phyloP scores from a whole-genome alignment of 2,797 vertebrate species.

The Sebastes nivosus region DNA sequence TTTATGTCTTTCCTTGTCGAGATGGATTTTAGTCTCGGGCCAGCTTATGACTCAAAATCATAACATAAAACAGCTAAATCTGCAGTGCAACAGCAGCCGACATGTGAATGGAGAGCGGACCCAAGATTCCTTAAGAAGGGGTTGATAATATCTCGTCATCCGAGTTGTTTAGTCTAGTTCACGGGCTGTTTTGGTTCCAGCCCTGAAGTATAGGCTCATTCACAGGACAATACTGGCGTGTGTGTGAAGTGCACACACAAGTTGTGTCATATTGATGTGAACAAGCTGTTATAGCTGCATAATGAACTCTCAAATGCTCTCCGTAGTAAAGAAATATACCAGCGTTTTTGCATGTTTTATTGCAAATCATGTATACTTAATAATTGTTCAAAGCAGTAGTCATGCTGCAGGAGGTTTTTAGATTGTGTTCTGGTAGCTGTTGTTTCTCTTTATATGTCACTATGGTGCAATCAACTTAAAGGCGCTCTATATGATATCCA shows the following conservation, averaged over 20 bases:
- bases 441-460: neutral
- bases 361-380: neutral
- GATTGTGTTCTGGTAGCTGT: neutral
- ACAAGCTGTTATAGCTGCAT: constrained; percentile 67
- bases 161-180: constrained; percentile 80
- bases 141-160: constrained; percentile 59
- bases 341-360: neutral
- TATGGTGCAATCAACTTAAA: neutral
- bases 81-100: constrained; percentile 43
- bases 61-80: constrained; percentile 32
- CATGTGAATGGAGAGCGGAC: constrained; percentile 28
- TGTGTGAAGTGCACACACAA: constrained; percentile 36
- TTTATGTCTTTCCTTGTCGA: constrained; percentile 63
- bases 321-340: neutral
- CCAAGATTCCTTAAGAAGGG: constrained; percentile 29
- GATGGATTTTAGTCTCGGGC: constrained; percentile 54
- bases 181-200: constrained; percentile 59
- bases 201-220: constrained; percentile 30
- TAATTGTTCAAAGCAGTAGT: neutral
- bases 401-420: neutral
- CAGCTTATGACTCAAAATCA: constrained; percentile 43
- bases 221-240: constrained; percentile 33
- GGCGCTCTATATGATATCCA: no score
- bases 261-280: constrained; percentile 58
- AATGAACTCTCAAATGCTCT: neutral